Conservation (phyloP, 1,140 invertebrate species). For the Heliconius nattereri region DNA sequence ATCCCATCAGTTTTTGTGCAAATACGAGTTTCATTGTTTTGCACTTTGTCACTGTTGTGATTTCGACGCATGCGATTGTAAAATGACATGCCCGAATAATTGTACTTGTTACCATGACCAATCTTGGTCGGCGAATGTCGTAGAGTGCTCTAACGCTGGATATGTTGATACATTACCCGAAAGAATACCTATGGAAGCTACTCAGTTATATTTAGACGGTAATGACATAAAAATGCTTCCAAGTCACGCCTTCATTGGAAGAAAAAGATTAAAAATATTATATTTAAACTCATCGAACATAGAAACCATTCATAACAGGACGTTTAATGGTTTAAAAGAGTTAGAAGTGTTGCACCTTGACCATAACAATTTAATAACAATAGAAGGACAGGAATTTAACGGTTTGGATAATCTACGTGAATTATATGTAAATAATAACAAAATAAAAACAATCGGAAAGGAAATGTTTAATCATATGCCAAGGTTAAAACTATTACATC, state of each 20-base stretch:
- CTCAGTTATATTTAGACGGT: conserved; percentile 93
- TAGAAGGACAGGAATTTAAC: conserved; percentile 92
- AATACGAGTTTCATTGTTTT: conserved; percentile 95
- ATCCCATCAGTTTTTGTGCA: conserved; percentile 94
- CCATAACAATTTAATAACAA: conserved; percentile 87
- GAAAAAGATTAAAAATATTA: conserved; percentile 91
- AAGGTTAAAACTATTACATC: conserved; percentile 85
- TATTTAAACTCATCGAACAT: conserved; percentile 93
- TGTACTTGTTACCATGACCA: conserved; percentile 96
- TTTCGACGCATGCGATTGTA: conserved; percentile 96
- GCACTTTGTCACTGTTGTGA: conserved; percentile 96
- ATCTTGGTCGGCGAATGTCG: conserved; percentile 95
- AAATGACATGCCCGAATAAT: conserved; percentile 95
- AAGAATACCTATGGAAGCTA: conserved; percentile 95
- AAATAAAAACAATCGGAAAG: conserved; percentile 88
- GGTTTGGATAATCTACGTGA: conserved; percentile 89
- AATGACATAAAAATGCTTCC: conserved; percentile 89
- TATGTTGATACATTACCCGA: conserved; percentile 88
- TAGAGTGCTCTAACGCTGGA: conserved; percentile 91
- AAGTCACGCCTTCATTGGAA: conserved; percentile 94
- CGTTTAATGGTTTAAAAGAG: conserved; percentile 93
- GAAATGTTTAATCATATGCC: conserved; percentile 88
- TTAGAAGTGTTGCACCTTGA: conserved; percentile 91
- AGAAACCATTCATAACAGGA: conserved; percentile 92
- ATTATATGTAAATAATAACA: conserved; percentile 92